A percentile compares a stretch with the other conserved stretches of the same genome.
These are phyloP conservation scores for Darevskia mixta DNA, from an alignment of 2,797 vertebrate species.

Conservation along the genomic window DNA sequence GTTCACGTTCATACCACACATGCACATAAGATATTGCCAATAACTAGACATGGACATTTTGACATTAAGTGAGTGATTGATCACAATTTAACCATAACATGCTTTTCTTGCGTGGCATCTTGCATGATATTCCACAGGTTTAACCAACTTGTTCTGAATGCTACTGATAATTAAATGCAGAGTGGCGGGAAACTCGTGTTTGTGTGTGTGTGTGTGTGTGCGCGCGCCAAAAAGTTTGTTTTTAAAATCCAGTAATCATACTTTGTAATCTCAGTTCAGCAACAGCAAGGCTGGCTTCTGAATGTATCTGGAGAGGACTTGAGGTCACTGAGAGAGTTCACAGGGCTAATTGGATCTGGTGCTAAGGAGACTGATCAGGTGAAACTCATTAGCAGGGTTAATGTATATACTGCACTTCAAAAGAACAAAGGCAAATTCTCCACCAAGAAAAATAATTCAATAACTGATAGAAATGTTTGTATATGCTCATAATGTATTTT, in stretches of 20 bases:
- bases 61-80: neutral
- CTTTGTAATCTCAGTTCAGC: neutral
- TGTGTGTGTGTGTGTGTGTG: too few species aligned
- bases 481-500: neutral
- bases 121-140: neutral
- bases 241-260: neutral
- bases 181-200: neutral
- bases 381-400: constrained; percentile 9
- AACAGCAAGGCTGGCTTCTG: neutral
- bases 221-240: neutral
- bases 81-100: neutral
- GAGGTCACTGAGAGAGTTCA: neutral
- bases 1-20: neutral
- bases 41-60: neutral
- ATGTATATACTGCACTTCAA: neutral
- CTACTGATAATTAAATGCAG: neutral
- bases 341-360: constrained; percentile 15
- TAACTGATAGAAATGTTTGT: neutral
- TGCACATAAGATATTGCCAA: neutral
- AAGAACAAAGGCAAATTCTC: neutral
- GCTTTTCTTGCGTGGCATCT: neutral
- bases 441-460: neutral
- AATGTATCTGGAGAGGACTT: neutral
- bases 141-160: neutral
- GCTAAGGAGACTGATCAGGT: constrained; percentile 8